Base-by-base conservation (phyloP, 1,140 invertebrate genomes). In the Eciton burchellii region DNA sequence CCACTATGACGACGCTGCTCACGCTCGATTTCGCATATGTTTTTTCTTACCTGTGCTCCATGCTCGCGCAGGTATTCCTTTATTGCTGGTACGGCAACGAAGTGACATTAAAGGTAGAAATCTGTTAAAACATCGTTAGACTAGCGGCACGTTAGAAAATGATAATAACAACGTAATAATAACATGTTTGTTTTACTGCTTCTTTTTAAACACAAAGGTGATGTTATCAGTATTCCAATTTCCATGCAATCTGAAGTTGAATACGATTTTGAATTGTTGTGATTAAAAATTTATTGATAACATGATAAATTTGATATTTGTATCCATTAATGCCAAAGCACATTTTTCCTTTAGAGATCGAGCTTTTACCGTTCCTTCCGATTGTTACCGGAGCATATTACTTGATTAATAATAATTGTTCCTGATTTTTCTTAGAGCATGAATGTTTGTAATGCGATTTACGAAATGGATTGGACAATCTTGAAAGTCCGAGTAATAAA, bases 1-100 rank as follows among this genome's bases (percentile, higher is more conserved):
- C 88, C 0, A 43, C 52, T 0, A 92, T 94, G 91, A 82, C 93
- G 19, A 47, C 65, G 14, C 92, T 93, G 1, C 93, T 95, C 90
- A 85, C 92, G 56, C 93, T 93, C 16, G 93, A 84, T 41, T 84
- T 90, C 59, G 26, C 73, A 0, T 81, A 65, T n/a, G 49, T 74
- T 9, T 49, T 83, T 35, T 62, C 66, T 52, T 90, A 88, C 71
- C 49, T 89, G n/a, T 57, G 72, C 54, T 79, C 76, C 11, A 83
- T 87, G 63, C 66, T 84, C 0, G 19, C 82, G 12, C 86, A 95
- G 74, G 88, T 95, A 35, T 93, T 93, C 62, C 85, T 95, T 3
- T 95, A 95, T 82, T 95, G 95, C 86, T 95, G 94, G 94, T 95
- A 94, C 82, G 95, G 94, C 19, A 95, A 94, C 87, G 94, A 95